Evolutionary conservation across 2,888 invertebrate species (phyloP), one percentile per base, ranked within the genome.

Genomic region (Camponotus fellah): DNA sequence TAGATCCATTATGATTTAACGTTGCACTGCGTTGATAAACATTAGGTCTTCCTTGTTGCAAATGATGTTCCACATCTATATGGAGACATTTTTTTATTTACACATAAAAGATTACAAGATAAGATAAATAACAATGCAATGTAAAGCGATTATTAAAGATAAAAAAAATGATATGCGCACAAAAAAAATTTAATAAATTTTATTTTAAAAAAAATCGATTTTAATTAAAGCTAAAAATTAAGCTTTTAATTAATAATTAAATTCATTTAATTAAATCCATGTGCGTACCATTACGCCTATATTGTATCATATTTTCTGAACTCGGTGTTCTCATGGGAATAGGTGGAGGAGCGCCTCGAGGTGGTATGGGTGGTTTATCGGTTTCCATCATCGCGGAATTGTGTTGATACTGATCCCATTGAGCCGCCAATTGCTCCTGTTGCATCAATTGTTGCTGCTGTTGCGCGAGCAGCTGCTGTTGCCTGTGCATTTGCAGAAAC

Each of bases 351-450:
- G 96, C 96, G 10, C 96, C 96, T 89, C 96, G 94, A 1, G 96
- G 96, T 84, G 96, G 96, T 87, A 96, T 95, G 0, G 96, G 96
- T 58, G 96, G 96, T 88, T 96, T 96, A 46, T 96, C 96, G 12
- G 40, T 71, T 46, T 60, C 79, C 26, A 79, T 14, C 69, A 79
- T 79, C 32, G 91, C 91, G 4, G 95, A 85, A 84, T 92, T 92
- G 8, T 83, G 58, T 60, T 87, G 88, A 84, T 90, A 89, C 21
- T 91, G 90, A 79, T 94, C 94, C 66, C 92, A 91, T 43, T 91
- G 91, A 75, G 58, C 79, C 1, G 91, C 86, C 37, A 91, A 53
- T 85, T 92, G 92, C 68, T 93, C 92, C 10, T 92, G 92, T 32
- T 93, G 92, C 37, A 94, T 87, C 9, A 94, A 87, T 82, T 94